Conservation (phyloP, 2,888 invertebrate genomes). For the Tubulanus polymorphus region DNA sequence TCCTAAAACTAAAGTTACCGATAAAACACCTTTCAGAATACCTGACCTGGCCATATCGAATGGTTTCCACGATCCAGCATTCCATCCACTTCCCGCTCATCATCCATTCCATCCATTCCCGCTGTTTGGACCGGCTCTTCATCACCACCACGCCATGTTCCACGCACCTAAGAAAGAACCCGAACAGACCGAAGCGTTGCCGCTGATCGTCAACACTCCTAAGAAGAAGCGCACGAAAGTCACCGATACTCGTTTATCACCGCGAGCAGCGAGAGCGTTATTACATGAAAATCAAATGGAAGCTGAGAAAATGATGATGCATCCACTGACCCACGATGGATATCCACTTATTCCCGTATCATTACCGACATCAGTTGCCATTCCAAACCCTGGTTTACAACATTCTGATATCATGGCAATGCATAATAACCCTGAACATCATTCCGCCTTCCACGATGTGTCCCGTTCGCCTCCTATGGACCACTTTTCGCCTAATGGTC, state of each 20-base stretch:
- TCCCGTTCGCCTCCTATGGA: conserved; percentile 35
- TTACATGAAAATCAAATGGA: conserved; percentile 32
- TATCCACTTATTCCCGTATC: conserved; percentile 81
- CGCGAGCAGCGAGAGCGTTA: conserved; percentile 43
- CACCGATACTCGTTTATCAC: conserved; percentile 59
- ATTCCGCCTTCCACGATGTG: conserved; percentile 21
- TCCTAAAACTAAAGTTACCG: conserved; percentile 3
- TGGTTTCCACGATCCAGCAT: conserved; percentile 21
- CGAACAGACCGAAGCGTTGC: conserved; percentile 71
- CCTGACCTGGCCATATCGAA: neutral
- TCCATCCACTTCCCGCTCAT: conserved; percentile 39
- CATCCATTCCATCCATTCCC: conserved; percentile 44
- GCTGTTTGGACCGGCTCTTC: conserved; percentile 63
- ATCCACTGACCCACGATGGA: neutral
- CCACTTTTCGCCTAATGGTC: conserved; percentile 33
- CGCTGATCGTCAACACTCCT: conserved; percentile 83
- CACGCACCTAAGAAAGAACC: conserved; percentile 42
- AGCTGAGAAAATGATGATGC: conserved; percentile 35
- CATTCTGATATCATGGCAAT: conserved; percentile 43
- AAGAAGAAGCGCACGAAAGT: conserved; percentile 97
- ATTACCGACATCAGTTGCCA: conserved; percentile 91
- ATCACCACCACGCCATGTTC: conserved; percentile 63
- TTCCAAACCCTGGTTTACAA: conserved; percentile 91
- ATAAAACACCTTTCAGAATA: conserved; percentile 1
- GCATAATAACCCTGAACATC: conserved; percentile 57